Evolutionary conservation across 2,888 invertebrate species (phyloP).

Genomic region (Xanthorhoe spadicearia): DNA sequence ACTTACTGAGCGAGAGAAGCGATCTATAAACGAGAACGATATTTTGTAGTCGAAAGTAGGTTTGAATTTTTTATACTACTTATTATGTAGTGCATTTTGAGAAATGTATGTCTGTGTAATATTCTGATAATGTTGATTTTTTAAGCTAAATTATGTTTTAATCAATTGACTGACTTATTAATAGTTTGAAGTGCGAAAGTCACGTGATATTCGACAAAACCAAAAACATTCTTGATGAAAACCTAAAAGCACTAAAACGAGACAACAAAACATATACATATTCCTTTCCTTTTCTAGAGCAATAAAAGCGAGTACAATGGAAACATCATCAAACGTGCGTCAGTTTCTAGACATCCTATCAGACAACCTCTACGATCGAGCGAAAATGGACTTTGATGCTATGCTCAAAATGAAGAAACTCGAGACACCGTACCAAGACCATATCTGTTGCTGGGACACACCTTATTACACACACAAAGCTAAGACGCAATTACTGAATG

Average conservation of each 20-base stretch:
- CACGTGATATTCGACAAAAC: background rate
- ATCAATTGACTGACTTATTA: no score
- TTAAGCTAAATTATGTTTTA: no score
- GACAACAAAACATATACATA: background rate
- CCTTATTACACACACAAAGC: constrained; percentile 92
- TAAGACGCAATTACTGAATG: constrained; percentile 88
- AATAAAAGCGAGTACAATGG: constrained; percentile 93
- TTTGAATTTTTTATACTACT: no score
- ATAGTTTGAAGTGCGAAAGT: no score
- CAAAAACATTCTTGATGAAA: background rate
- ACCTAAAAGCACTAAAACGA: background rate
- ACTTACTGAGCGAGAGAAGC: no score
- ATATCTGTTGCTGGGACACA: constrained; percentile 92
- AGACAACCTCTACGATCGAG: constrained; percentile 87
- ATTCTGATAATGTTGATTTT: no score
- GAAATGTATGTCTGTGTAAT: no score
- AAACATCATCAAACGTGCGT: constrained; percentile 90
- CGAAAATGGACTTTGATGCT: constrained; percentile 89
- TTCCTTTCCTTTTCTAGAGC: constrained; percentile 82
- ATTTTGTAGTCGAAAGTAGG: no score
- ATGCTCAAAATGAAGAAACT: constrained; percentile 90
- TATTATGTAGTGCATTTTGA: no score
- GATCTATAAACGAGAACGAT: no score
- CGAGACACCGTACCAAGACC: constrained; percentile 63
- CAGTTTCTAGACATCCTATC: constrained; percentile 92